phyloP scores from a whole-genome alignment of 2,797 vertebrate genomes.

The Naso thynnoides region DNA sequence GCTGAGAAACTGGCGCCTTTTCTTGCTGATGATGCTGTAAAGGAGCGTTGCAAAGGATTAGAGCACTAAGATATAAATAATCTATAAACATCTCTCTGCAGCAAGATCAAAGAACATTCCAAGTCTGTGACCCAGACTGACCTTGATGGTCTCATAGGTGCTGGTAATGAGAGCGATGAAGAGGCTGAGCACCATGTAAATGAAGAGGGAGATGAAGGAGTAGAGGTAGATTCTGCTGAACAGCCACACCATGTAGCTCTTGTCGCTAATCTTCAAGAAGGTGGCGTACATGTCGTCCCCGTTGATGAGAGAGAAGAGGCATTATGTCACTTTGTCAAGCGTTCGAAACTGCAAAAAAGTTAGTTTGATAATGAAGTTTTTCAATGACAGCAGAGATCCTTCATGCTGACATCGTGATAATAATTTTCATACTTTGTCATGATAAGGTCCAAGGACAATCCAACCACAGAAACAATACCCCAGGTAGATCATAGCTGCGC shows the following conservation, averaged over 20 bases:
- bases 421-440: constrained; percentile 89
- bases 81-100: background rate
- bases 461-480: constrained; percentile 98
- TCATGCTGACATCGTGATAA: background rate
- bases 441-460: constrained; percentile 97
- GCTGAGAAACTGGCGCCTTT: constrained; percentile 87
- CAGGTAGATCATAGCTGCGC: constrained; percentile 95
- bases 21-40: constrained; percentile 90
- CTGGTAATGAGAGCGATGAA: constrained; percentile 97
- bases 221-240: constrained; percentile 96
- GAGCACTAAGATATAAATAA: background rate
- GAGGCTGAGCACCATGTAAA: constrained; percentile 97
- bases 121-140: constrained; percentile 65
- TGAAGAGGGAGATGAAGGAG: constrained; percentile 95
- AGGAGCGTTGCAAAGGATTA: background rate
- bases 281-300: constrained; percentile 96
- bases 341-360: constrained; percentile 88
- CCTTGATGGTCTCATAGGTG: constrained; percentile 97
- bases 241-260: constrained; percentile 93
- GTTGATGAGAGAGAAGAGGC: constrained; percentile 96
- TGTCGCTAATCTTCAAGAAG: constrained; percentile 91
- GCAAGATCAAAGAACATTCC: background rate
- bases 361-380: background rate
- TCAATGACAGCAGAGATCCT: background rate
- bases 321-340: constrained; percentile 91